These are phyloP conservation scores for Spodoptera exigua DNA, from an alignment of 2,888 invertebrate genomes.

Conservation along the genomic window DNA sequence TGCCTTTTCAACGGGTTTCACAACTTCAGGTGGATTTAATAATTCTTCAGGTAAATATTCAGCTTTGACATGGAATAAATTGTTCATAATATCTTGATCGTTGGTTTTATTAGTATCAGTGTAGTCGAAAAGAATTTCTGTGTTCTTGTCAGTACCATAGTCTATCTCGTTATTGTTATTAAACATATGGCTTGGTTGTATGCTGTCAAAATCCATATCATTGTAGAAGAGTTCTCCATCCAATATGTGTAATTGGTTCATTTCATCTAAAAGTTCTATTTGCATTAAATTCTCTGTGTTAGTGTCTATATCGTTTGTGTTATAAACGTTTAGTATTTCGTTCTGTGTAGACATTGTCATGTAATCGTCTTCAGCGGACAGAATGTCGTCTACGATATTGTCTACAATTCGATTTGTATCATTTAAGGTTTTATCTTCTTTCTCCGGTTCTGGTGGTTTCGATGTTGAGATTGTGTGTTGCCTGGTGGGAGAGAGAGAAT, in stretches of 20 bases:
- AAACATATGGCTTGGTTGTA: slow-evolving; percentile 79
- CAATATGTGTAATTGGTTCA: slow-evolving; percentile 80
- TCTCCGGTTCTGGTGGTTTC: slow-evolving; percentile 54
- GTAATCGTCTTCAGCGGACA: slow-evolving; percentile 84
- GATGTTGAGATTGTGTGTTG: slow-evolving; percentile 68
- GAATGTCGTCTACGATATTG: slow-evolving; percentile 83
- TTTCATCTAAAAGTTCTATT: slow-evolving; percentile 82
- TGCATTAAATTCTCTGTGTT: slow-evolving; percentile 77
- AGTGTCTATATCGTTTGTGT: slow-evolving; percentile 63
- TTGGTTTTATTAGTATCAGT: slow-evolving; percentile 71
- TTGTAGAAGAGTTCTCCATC: slow-evolving; percentile 83
- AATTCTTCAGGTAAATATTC: slow-evolving; percentile 78
- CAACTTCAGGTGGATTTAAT: slow-evolving; percentile 69
- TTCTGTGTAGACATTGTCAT: slow-evolving; percentile 76
- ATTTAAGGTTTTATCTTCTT: slow-evolving; percentile 62
- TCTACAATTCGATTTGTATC: slow-evolving; percentile 74
- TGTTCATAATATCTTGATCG: slow-evolving; percentile 82
- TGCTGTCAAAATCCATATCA: slow-evolving; percentile 82
- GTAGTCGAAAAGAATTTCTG: slow-evolving; percentile 78
- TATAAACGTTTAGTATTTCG: slow-evolving; percentile 71
- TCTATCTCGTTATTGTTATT: slow-evolving; percentile 76
- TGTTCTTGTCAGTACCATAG: slow-evolving; percentile 70
- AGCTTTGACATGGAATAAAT: slow-evolving; percentile 73
- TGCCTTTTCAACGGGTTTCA: slow-evolving; percentile 57
- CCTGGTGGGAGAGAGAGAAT: slow-evolving; percentile 36